phyloP scores from a whole-genome alignment of 1,140 invertebrate genomes.

The Phortica variegata region DNA sequence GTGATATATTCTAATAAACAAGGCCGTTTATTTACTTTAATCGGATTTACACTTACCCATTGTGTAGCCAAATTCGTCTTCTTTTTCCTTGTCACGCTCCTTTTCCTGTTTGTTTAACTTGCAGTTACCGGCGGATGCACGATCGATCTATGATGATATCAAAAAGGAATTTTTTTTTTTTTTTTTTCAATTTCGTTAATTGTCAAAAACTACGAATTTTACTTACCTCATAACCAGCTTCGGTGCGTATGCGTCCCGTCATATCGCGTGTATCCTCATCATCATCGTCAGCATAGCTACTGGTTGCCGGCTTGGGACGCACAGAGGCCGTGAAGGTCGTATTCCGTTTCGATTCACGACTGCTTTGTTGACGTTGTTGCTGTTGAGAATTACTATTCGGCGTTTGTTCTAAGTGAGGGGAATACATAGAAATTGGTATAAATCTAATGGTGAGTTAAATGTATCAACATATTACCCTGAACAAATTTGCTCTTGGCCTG shows the following conservation, averaged over 20 bases:
- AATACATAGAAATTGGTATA: neutral
- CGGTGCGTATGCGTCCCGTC: constrained; percentile 76
- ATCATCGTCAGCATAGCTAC: constrained; percentile 60
- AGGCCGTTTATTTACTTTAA: neutral
- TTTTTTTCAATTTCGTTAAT: too few species aligned
- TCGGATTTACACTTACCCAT: constrained; percentile 69
- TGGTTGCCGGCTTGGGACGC: constrained; percentile 38
- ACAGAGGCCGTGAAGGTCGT: constrained; percentile 43
- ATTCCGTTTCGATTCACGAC: constrained; percentile 25
- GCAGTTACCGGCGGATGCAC: constrained; percentile 82
- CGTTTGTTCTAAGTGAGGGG: constrained; percentile 18
- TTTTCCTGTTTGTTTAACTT: constrained; percentile 76
- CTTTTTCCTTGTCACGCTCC: constrained; percentile 75
- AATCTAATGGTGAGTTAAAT: neutral
- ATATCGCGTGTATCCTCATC: constrained; percentile 73
- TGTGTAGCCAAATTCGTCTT: constrained; percentile 92
- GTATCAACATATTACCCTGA: constrained; percentile 17
- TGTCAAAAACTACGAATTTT: too few species aligned
- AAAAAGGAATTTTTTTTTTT: constrained; percentile 22
- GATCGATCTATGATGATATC: constrained; percentile 69
- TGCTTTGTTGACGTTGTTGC: constrained; percentile 25
- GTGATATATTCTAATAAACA: neutral
- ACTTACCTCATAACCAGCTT: constrained; percentile 73
- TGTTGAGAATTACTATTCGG: too few species aligned
- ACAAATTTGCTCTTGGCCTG: constrained; percentile 45